Evolutionary conservation across 2,797 vertebrate species (phyloP).

Genomic region (Sebastes vulpes): DNA sequence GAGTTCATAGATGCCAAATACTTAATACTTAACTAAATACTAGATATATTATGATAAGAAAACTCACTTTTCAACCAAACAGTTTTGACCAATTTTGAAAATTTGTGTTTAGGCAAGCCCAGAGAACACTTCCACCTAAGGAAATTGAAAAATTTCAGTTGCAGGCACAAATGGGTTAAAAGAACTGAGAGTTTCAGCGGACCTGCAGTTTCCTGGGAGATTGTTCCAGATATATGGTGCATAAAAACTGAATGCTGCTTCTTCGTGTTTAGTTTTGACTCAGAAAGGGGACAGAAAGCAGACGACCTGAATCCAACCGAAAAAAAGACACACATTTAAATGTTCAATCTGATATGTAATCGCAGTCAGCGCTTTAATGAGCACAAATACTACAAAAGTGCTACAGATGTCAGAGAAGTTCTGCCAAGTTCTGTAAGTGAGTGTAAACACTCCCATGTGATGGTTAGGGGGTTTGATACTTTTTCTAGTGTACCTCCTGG

Average conservation of each 20-base stretch:
- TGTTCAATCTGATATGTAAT: constrained; percentile 32
- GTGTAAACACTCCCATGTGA: constrained; percentile 48
- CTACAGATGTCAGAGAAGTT: constrained; percentile 39
- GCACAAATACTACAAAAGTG: constrained; percentile 20
- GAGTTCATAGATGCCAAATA: no score
- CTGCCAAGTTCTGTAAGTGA: constrained; percentile 40
- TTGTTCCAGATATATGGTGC: neutral
- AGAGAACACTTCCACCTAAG: no score
- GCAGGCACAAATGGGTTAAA: no score
- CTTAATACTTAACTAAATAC: no score
- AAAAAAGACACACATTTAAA: constrained; percentile 14
- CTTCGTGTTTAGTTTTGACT: neutral
- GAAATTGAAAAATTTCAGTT: no score
- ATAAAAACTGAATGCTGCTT: neutral
- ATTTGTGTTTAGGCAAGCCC: no score
- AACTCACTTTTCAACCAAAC: no score
- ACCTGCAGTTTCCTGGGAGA: neutral
- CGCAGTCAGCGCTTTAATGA: constrained; percentile 21
- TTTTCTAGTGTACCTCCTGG: constrained; percentile 32
- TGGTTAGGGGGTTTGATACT: constrained; percentile 27
- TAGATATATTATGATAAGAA: no score
- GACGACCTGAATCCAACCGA: neutral
- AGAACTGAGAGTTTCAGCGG: no score
- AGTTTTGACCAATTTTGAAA: no score
- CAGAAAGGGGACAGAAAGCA: neutral